phyloP scores from a whole-genome alignment of 2,113 vertebrate genomes.

The Pluvianellus socialis region DNA sequence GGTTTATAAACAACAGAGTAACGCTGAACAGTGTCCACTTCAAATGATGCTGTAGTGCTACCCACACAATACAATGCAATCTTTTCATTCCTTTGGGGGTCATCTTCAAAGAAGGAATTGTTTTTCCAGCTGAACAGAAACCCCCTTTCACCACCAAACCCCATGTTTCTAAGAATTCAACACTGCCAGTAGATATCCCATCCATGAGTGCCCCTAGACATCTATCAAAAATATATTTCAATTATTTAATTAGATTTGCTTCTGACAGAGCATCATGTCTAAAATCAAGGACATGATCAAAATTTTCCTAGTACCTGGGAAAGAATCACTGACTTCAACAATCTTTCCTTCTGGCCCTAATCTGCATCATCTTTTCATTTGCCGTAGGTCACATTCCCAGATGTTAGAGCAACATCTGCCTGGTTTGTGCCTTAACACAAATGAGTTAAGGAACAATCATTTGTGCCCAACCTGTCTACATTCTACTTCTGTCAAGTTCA shows the following conservation, averaged over 20 bases:
- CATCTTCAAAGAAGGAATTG: constrained; percentile 26
- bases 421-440: neutral
- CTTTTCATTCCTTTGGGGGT: neutral
- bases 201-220: neutral
- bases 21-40: neutral
- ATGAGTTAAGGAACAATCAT: neutral
- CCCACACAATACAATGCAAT: neutral
- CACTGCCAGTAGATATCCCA: neutral
- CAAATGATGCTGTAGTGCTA: constrained; percentile 10
- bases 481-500: neutral
- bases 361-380: neutral
- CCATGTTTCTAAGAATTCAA: neutral
- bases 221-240: neutral
- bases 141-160: neutral
- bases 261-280: neutral
- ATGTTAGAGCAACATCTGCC: neutral
- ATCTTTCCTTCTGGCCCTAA: neutral
- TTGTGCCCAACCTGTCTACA: neutral
- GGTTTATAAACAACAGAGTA: neutral
- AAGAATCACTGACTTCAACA: neutral
- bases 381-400: neutral
- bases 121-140: neutral
- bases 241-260: neutral
- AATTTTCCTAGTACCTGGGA: neutral
- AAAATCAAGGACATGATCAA: neutral